phyloP scores from a whole-genome alignment of 2,113 vertebrate species.

The Phycodurus eques region DNA sequence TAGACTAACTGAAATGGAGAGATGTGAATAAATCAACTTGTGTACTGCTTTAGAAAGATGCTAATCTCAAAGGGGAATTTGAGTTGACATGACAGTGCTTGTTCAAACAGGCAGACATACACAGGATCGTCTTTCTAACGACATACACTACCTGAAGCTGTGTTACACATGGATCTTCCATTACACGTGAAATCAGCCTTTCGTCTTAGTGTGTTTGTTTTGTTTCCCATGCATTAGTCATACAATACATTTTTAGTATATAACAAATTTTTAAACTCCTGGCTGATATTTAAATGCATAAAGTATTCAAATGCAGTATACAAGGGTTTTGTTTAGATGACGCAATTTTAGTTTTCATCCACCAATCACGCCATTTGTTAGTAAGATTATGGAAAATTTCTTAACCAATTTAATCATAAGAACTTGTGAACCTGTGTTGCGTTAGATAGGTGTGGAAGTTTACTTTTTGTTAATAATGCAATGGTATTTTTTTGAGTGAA shows the following conservation, averaged over 20 bases:
- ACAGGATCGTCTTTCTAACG: not conserved
- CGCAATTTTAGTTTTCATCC: too few species aligned
- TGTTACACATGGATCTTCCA: conserved; percentile 1
- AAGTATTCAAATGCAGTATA: not conserved
- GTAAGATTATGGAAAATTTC: too few species aligned
- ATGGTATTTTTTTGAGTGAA: not conserved
- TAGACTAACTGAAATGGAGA: not conserved
- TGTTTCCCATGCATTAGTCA: not conserved
- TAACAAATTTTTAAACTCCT: not conserved
- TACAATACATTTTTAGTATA: not conserved
- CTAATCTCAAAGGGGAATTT: not conserved
- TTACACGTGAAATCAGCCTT: conserved; percentile 12
- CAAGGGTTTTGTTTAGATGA: not conserved
- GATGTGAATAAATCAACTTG: conserved; percentile 5
- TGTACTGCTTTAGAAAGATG: conserved; percentile 3
- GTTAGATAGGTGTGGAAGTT: too few species aligned
- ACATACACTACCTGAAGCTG: conserved; percentile 7
- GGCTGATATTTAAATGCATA: not conserved
- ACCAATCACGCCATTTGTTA: too few species aligned
- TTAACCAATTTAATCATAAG: too few species aligned
- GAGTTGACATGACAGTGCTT: conserved; percentile 5
- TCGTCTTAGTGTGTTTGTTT: conserved; percentile 12
- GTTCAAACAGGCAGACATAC: conserved; percentile 8
- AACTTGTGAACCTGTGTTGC: too few species aligned
- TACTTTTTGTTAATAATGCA: not conserved